Percentiles rank a stretch among this genome's conserved stretches.
Evolutionary conservation across 2,113 vertebrate species (phyloP).

Genomic region (Orthonyx spaldingii): DNA sequence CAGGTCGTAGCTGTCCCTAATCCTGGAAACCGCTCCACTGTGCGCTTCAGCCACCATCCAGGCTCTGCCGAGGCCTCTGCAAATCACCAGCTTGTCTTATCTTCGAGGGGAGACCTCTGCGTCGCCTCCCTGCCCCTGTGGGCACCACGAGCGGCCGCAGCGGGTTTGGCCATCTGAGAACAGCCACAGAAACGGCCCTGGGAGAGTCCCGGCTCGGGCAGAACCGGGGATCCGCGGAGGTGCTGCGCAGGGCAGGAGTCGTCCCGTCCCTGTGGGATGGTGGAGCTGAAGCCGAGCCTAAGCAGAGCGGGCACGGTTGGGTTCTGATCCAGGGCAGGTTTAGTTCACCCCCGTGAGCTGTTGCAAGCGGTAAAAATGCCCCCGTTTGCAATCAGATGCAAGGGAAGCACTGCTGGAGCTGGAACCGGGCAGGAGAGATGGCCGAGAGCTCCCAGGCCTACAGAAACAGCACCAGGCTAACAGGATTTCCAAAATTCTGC

Average conservation of each 20-base stretch:
- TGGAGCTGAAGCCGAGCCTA: too few relatives aligned
- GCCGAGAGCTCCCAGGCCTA: fast-evolving
- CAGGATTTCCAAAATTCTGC: fast-evolving
- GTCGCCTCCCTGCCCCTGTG: too few relatives aligned
- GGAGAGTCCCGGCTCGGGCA: fast-evolving
- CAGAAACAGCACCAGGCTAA: fast-evolving
- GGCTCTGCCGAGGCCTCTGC: not conserved
- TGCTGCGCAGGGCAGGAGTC: fast-evolving
- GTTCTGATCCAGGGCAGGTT: not conserved
- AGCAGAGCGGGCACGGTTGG: fast-evolving
- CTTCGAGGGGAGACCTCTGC: not conserved
- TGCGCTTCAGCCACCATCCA: fast-evolving
- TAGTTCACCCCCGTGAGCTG: fast-evolving
- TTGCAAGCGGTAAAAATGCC: fast-evolving
- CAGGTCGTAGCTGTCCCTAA: fast-evolving
- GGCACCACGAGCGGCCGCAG: not conserved
- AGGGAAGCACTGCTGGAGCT: not conserved
- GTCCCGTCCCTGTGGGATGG: fast-evolving
- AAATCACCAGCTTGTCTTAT: fast-evolving
- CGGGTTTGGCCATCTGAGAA: fast-evolving
- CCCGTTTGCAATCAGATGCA: fast-evolving
- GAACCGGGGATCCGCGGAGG: fast-evolving
- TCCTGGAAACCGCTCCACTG: fast-evolving
- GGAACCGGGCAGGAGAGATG: not conserved
- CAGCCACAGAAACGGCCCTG: not conserved